Percentiles rank a stretch among this genome's conserved stretches.
Evolutionary conservation across 2,797 vertebrate species (phyloP).

Genomic region (Pogoniulus pusillus): DNA sequence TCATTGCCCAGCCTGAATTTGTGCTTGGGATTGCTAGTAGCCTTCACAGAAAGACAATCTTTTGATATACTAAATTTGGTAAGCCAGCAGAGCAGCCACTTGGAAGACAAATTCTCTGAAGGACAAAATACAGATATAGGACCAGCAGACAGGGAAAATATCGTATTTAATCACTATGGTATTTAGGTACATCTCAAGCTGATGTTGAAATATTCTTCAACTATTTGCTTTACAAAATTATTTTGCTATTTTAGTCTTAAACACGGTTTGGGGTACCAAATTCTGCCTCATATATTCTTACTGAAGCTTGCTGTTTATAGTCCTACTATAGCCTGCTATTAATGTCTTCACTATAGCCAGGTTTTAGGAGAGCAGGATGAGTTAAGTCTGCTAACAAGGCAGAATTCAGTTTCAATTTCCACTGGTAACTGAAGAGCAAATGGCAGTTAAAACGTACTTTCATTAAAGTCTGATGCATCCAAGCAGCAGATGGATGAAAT

Average conservation of each 20-base stretch:
- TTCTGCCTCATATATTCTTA: slow-evolving; percentile 7
- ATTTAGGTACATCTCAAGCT: slow-evolving; percentile 11
- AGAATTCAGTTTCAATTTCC: background rate
- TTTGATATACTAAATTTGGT: slow-evolving; percentile 10
- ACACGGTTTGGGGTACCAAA: background rate
- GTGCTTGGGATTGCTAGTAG: too few relatives aligned
- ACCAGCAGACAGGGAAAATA: background rate
- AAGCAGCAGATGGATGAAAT: background rate
- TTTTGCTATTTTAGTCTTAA: slow-evolving; percentile 25
- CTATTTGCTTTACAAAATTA: slow-evolving; percentile 27
- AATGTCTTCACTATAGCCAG: background rate
- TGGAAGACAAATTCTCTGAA: slow-evolving; percentile 16
- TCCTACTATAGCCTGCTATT: too few relatives aligned
- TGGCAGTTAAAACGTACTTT: background rate
- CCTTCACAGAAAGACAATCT: background rate
- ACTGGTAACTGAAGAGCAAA: background rate
- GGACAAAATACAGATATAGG: background rate
- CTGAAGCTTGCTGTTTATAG: slow-evolving; percentile 8
- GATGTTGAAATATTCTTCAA: slow-evolving; percentile 3
- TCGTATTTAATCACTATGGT: background rate
- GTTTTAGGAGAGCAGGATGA: background rate
- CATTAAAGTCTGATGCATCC: background rate
- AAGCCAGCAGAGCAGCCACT: background rate
- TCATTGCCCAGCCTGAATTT: too few relatives aligned
- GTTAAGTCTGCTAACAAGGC: background rate